phyloP scores from a whole-genome alignment of 2,113 vertebrate genomes.

The Suncus etruscus region DNA sequence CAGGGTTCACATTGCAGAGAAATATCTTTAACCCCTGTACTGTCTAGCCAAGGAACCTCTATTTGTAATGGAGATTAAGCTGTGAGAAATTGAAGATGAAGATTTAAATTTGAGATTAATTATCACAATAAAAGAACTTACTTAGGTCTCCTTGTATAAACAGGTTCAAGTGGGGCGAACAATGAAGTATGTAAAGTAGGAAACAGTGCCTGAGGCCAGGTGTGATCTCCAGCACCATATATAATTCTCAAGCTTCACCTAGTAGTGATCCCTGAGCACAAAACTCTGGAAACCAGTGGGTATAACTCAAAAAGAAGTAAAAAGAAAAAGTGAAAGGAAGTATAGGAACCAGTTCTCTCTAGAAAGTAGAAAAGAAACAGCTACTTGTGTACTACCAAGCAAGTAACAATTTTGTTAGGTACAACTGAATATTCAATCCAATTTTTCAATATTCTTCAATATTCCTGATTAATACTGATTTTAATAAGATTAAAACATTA shows the following conservation, averaged over 20 bases:
- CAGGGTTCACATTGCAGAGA: too few species aligned
- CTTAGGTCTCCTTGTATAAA: not conserved
- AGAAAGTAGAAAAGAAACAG: not conserved
- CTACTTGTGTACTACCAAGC: not conserved
- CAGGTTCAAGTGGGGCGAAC: not conserved
- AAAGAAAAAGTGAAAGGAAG: not conserved
- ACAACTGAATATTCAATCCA: not conserved
- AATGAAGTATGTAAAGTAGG: too few species aligned
- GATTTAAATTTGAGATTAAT: conserved; percentile 1
- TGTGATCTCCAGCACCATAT: too few species aligned
- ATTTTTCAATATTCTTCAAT: too few species aligned
- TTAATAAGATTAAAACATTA: not conserved
- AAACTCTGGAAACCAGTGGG: too few species aligned
- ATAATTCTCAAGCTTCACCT: too few species aligned
- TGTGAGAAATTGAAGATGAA: not conserved
- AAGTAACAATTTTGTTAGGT: not conserved
- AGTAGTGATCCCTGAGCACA: too few species aligned
- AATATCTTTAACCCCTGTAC: too few species aligned
- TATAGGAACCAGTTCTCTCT: not conserved
- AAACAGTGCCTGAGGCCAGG: too few species aligned
- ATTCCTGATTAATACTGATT: not conserved
- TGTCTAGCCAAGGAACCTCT: not conserved
- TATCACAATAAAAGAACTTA: conserved; percentile 14
- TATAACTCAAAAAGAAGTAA: not conserved
- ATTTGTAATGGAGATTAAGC: not conserved